phyloP scores from a whole-genome alignment of 2,888 invertebrate genomes.

The Smittia sp. region DNA sequence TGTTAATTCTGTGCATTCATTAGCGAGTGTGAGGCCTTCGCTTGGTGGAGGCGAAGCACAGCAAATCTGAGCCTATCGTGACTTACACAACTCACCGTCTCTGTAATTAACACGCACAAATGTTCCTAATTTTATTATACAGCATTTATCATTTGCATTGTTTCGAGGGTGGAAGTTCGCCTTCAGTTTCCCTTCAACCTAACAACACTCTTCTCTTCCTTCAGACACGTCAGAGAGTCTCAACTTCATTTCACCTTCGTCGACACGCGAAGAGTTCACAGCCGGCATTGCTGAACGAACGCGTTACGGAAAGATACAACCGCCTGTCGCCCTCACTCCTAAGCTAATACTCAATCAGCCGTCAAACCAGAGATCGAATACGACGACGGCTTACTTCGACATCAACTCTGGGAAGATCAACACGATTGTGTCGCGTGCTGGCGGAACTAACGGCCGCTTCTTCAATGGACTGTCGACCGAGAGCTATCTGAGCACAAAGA shows the following conservation, averaged over 20 bases:
- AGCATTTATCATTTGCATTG: neutral
- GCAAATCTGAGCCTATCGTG: neutral
- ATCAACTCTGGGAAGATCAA: slow-evolving; percentile 49
- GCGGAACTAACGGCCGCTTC: slow-evolving; percentile 32
- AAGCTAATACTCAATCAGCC: slow-evolving; percentile 49
- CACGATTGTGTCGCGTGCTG: slow-evolving; percentile 48
- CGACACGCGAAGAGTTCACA: slow-evolving; percentile 56
- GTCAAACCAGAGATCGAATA: slow-evolving; percentile 50
- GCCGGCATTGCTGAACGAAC: slow-evolving; percentile 61
- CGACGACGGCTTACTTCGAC: slow-evolving; percentile 46
- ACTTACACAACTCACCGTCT: neutral
- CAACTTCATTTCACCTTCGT: slow-evolving; percentile 62
- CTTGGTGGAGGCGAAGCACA: neutral
- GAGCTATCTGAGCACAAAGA: slow-evolving; percentile 36
- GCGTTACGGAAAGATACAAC: slow-evolving; percentile 54
- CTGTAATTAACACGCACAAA: slow-evolving; percentile 20
- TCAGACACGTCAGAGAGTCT: slow-evolving; percentile 61
- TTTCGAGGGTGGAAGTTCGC: neutral
- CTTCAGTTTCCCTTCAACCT: neutral
- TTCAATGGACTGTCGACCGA: slow-evolving; percentile 16
- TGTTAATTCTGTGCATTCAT: slow-evolving; percentile 11
- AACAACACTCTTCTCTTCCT: slow-evolving; percentile 39
- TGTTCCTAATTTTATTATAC: neutral
- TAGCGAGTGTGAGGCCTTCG: neutral
- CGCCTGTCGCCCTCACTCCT: slow-evolving; percentile 43